phyloP scores from a whole-genome alignment of 2,797 vertebrate genomes.

The Semotilus atromaculatus region DNA sequence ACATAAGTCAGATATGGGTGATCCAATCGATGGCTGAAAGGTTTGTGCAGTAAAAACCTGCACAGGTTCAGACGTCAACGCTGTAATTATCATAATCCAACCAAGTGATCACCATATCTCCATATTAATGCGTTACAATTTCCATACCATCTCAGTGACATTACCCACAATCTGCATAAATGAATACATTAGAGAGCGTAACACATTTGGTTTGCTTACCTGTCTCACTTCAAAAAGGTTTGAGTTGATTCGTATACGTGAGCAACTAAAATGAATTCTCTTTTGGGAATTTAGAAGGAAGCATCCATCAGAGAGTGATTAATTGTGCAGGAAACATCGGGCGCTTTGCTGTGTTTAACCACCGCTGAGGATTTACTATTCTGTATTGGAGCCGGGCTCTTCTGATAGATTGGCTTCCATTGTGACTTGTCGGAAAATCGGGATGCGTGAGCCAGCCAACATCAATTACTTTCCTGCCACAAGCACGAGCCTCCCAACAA shows the following conservation, averaged over 20 bases:
- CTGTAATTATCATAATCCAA: conserved; percentile 43
- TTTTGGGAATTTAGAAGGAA: conserved; percentile 55
- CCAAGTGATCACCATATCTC: conserved; percentile 44
- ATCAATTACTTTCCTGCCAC: conserved; percentile 72
- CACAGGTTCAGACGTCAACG: conserved; percentile 4
- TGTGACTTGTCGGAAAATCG: conserved; percentile 67
- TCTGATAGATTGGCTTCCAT: conserved; percentile 74
- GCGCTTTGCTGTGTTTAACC: conserved; percentile 69
- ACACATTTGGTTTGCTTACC: conserved; percentile 17
- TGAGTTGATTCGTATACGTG: conserved; percentile 38
- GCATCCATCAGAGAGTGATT: conserved; percentile 62
- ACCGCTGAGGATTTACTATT: conserved; percentile 52
- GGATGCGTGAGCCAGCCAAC: conserved; percentile 58
- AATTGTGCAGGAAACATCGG: conserved; percentile 69
- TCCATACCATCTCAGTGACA: conserved; percentile 31
- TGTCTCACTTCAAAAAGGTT: conserved; percentile 12
- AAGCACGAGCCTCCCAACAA: conserved; percentile 34
- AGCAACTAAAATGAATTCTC: conserved; percentile 41
- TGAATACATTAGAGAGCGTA: neutral
- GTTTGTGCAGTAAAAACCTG: neutral
- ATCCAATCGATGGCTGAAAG: conserved; percentile 21
- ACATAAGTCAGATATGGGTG: conserved; percentile 18
- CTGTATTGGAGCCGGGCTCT: conserved; percentile 48
- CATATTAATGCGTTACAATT: conserved; percentile 39
- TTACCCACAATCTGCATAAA: conserved; percentile 40